These are phyloP conservation scores for Himalopsyche phryganea DNA, from an alignment of 1,140 invertebrate genomes.

Conservation along the genomic window DNA sequence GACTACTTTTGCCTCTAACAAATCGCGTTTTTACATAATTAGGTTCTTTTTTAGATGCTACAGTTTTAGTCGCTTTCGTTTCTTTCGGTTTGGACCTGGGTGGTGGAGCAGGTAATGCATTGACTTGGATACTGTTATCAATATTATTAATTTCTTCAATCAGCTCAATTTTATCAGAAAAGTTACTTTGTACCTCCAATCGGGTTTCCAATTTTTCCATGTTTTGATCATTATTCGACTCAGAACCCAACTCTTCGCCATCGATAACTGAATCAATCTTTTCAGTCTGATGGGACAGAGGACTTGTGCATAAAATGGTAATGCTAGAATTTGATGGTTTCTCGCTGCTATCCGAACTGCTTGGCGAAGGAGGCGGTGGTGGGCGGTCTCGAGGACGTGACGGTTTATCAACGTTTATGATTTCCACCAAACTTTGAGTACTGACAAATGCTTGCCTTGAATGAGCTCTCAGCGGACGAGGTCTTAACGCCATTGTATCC, in stretches of 20 bases:
- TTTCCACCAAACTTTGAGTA: slow-evolving; percentile 42
- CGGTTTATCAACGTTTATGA: slow-evolving; percentile 35
- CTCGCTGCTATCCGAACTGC: background rate
- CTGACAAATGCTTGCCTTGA: slow-evolving; percentile 57
- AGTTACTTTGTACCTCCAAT: too few relatives aligned
- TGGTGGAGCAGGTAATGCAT: slow-evolving; percentile 42
- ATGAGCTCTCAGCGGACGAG: slow-evolving; percentile 58
- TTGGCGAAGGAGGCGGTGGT: slow-evolving; percentile 41
- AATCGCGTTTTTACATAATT: slow-evolving; percentile 52
- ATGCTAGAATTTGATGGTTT: background rate
- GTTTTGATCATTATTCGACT: too few relatives aligned
- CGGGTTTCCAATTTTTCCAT: too few relatives aligned
- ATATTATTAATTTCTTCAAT: too few relatives aligned
- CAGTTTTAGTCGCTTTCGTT: slow-evolving; percentile 14
- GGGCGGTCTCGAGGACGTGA: slow-evolving; percentile 39
- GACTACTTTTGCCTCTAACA: slow-evolving; percentile 40
- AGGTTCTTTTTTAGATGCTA: slow-evolving; percentile 44
- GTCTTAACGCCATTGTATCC: slow-evolving; percentile 73
- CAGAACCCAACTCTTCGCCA: too few relatives aligned
- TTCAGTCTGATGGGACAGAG: background rate
- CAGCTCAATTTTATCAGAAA: too few relatives aligned
- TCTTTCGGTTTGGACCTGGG: slow-evolving; percentile 46
- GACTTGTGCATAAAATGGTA: background rate
- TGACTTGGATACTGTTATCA: slow-evolving; percentile 4
- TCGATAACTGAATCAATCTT: too few relatives aligned